Conservation (phyloP, 2,888 invertebrate genomes). For the Pogonocherus hispidulus region DNA sequence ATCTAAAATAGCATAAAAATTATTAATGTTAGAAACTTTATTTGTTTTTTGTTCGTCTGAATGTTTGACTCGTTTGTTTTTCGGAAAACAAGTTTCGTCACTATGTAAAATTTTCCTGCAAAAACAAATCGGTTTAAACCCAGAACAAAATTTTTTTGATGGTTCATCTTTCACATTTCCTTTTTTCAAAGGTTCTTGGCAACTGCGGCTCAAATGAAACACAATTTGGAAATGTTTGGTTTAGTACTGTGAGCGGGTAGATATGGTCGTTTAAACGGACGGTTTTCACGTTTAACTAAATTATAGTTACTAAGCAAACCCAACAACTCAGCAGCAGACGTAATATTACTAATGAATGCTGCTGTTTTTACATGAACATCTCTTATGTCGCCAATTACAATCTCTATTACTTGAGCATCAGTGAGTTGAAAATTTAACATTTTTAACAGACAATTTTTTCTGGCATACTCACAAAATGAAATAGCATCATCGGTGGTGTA, state of each 20-base stretch:
- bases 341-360: background rate
- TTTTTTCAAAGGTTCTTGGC: too few relatives aligned
- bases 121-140: too few relatives aligned
- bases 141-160: too few relatives aligned
- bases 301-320: background rate
- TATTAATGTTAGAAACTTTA: conserved; percentile 11
- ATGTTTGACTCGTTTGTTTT: too few relatives aligned
- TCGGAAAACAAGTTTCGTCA: too few relatives aligned
- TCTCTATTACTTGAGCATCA: conserved; percentile 24
- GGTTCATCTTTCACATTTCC: too few relatives aligned
- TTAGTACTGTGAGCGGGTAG: too few relatives aligned
- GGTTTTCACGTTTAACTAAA: background rate
- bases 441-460: background rate
- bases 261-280: too few relatives aligned
- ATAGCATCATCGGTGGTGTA: conserved; percentile 24
- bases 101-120: too few relatives aligned
- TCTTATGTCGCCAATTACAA: conserved; percentile 31
- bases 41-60: too few relatives aligned
- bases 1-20: conserved; percentile 30
- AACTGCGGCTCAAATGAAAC: too few relatives aligned
- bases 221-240: too few relatives aligned
- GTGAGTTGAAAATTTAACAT: background rate
- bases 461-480: conserved; percentile 27
- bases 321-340: background rate
- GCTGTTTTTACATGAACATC: background rate